Conservation (phyloP, 2,113 vertebrate species). For the Lasiurus borealis region DNA sequence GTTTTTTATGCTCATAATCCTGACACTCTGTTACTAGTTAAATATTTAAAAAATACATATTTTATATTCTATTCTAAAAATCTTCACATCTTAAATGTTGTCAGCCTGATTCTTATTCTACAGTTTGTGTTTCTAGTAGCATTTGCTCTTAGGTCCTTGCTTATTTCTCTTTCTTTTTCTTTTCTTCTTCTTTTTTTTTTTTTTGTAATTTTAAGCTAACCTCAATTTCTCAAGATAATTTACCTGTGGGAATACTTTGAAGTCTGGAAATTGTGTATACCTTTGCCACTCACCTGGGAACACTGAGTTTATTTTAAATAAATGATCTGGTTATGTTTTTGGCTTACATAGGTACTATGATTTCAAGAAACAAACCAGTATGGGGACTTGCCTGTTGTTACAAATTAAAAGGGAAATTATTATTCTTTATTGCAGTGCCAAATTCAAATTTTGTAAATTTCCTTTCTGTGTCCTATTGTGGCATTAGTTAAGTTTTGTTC, state of each 20-base stretch:
- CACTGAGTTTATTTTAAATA: neutral
- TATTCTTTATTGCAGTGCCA: neutral
- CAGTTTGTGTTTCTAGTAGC: neutral
- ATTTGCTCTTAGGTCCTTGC: neutral
- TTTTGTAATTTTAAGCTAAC: neutral
- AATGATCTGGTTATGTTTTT: neutral
- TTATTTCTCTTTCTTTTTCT: neutral
- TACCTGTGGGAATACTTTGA: neutral
- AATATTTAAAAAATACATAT: neutral
- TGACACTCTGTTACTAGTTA: neutral
- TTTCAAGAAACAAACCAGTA: neutral
- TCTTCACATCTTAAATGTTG: neutral
- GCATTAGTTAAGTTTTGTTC: neutral
- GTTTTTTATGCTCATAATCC: neutral
- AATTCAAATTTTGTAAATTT: neutral
- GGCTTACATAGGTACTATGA: neutral
- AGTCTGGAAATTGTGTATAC: neutral
- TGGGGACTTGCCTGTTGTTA: neutral
- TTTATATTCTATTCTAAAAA: neutral
- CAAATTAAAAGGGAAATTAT: neutral
- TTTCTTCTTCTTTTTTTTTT: too few species aligned
- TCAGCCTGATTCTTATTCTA: neutral
- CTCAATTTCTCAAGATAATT: neutral
- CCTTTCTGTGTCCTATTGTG: neutral
- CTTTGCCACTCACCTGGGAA: neutral